Percentiles rank a stretch among this genome's conserved stretches.
Evolutionary conservation across 2,888 invertebrate species (phyloP).

Genomic region (Brassicogethes aeneus): DNA sequence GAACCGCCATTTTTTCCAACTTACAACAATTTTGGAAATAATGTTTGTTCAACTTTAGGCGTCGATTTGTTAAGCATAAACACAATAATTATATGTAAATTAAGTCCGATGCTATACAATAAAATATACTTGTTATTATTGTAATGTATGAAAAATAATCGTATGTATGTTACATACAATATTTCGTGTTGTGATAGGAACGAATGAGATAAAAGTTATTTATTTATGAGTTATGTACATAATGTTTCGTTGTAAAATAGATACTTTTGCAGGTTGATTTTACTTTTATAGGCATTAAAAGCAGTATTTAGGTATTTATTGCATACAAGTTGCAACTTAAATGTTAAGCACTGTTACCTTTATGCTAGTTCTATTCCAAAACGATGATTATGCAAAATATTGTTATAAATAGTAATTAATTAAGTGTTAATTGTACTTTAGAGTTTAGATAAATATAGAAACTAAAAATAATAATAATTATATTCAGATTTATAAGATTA

Average conservation of each 20-base stretch:
- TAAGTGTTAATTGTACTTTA: constrained; percentile 44
- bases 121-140: constrained; percentile 25
- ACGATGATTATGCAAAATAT: constrained; percentile 30
- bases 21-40: neutral
- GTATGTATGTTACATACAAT: constrained; percentile 23
- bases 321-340: constrained; percentile 1
- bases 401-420: constrained; percentile 41
- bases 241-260: constrained; percentile 30
- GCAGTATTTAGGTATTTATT: neutral
- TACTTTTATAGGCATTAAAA: neutral
- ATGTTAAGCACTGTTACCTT: constrained; percentile 33
- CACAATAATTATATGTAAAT: constrained; percentile 2
- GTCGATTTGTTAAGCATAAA: neutral
- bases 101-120: constrained; percentile 18
- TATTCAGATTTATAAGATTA: constrained; percentile 14
- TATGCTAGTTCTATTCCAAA: constrained; percentile 33
- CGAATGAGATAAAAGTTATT: constrained; percentile 29
- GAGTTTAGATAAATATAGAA: constrained; percentile 44
- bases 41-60: neutral
- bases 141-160: constrained; percentile 12
- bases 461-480: constrained; percentile 14
- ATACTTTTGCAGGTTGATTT: constrained; percentile 3
- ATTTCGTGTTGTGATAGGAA: constrained; percentile 37
- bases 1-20: neutral
- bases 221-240: constrained; percentile 29